Conservation (phyloP, 2,888 invertebrate species). For the Conchocele bisecta region DNA sequence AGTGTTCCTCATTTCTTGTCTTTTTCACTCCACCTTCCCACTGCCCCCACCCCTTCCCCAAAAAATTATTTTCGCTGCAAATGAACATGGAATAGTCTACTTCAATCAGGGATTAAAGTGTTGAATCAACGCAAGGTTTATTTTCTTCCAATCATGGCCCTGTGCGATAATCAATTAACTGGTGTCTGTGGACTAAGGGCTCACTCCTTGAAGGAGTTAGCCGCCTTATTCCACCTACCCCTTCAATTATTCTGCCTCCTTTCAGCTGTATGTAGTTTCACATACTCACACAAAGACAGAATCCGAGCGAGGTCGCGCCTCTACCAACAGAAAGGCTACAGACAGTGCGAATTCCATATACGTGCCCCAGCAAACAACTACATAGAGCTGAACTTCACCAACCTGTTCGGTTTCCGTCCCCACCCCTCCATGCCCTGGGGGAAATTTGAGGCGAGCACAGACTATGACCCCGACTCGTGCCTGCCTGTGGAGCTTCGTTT, state of each 20-base stretch:
- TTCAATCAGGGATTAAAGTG: too few relatives aligned
- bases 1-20: too few relatives aligned
- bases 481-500: conserved; percentile 65
- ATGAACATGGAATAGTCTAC: too few relatives aligned
- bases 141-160: too few relatives aligned
- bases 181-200: too few relatives aligned
- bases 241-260: conserved; percentile 26
- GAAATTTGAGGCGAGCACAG: conserved; percentile 25
- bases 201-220: too few relatives aligned
- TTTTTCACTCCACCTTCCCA: too few relatives aligned
- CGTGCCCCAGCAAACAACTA: conserved; percentile 64
- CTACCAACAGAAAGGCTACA: conserved; percentile 63
- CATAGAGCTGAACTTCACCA: conserved; percentile 69
- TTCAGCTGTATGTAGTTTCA: conserved; percentile 71
- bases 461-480: conserved; percentile 47
- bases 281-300: conserved; percentile 64
- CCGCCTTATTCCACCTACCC: too few relatives aligned
- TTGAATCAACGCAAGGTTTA: too few relatives aligned
- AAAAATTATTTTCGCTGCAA: too few relatives aligned
- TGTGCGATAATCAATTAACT: too few relatives aligned
- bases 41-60: too few relatives aligned
- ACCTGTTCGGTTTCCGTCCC: conserved; percentile 67
- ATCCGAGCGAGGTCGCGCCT: conserved; percentile 64
- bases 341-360: conserved; percentile 67
- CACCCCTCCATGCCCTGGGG: conserved; percentile 57